Conservation (phyloP, 2,888 invertebrate species). For the Meliscaeva auricollis region DNA sequence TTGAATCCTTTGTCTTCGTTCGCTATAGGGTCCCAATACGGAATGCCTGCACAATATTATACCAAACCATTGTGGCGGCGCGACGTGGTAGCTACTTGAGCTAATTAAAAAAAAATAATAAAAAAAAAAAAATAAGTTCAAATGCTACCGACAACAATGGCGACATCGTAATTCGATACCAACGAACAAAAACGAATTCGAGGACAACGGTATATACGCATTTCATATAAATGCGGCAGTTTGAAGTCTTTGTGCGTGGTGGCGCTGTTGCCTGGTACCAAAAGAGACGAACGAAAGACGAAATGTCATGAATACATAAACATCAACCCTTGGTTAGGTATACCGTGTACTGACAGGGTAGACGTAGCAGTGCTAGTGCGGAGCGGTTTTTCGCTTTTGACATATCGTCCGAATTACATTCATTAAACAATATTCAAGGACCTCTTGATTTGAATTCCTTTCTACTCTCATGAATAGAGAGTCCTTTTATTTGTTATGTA, state of each 20-base stretch:
- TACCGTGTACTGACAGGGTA: too few species aligned
- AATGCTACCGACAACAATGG: conserved; percentile 63
- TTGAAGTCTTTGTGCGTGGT: conserved; percentile 59
- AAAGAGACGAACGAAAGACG: background rate
- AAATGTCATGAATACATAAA: background rate
- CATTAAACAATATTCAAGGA: conserved; percentile 63
- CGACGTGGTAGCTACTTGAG: conserved; percentile 58
- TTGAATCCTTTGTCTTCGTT: conserved; percentile 67
- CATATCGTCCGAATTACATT: conserved; percentile 58
- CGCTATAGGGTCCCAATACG: conserved; percentile 35
- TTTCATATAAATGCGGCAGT: conserved; percentile 49
- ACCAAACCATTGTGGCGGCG: background rate
- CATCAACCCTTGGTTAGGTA: conserved; percentile 30
- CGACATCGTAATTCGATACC: conserved; percentile 70
- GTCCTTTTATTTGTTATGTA: conserved; percentile 38
- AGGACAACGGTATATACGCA: conserved; percentile 49
- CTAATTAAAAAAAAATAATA: conserved; percentile 72
- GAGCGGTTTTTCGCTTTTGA: conserved; percentile 61
- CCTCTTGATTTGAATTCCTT: conserved; percentile 63
- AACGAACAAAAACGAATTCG: conserved; percentile 9
- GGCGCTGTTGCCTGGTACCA: conserved; percentile 37
- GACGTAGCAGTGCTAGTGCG: conserved; percentile 8
- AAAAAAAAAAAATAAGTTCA: conserved; percentile 25
- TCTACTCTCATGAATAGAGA: conserved; percentile 9
- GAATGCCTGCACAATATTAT: conserved; percentile 36